These are phyloP conservation scores for Porites cylindrica DNA, from an alignment of 92 coral and sea anemone genomes.

Conservation along the genomic window DNA sequence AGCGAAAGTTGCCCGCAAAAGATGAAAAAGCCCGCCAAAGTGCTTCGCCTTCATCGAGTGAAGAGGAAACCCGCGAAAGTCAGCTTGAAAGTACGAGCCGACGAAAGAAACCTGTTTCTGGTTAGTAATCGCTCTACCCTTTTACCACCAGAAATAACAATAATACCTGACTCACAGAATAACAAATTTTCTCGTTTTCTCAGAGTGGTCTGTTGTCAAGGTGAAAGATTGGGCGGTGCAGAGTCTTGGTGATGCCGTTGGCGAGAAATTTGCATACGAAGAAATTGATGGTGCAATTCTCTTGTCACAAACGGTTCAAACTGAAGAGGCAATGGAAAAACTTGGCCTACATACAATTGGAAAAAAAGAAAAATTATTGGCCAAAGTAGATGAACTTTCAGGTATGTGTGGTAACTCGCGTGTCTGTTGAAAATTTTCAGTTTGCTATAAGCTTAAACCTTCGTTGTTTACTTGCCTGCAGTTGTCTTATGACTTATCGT, in stretches of 20 bases:
- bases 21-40: conserved; percentile 30
- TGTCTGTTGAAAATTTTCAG: not conserved
- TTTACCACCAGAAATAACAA: not conserved
- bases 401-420: conserved; percentile 6
- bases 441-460: not conserved
- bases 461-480: not conserved
- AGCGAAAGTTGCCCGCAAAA: conserved; percentile 20
- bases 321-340: conserved; percentile 35
- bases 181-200: not conserved
- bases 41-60: not conserved
- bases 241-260: conserved; percentile 13
- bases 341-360: conserved; percentile 26
- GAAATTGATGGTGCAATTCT: conserved; percentile 48
- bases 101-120: not conserved
- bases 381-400: conserved; percentile 20
- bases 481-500: not conserved
- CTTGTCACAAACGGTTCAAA: conserved; percentile 20
- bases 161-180: not conserved
- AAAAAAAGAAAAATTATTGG: conserved; percentile 37
- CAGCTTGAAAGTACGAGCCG: conserved; percentile 5
- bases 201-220: conserved; percentile 51
- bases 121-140: conserved; percentile 26
- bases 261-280: conserved; percentile 42
- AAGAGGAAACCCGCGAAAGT: not conserved
- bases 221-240: conserved; percentile 33